Evolutionary conservation across 2,113 vertebrate species (phyloP).

Genomic region (Clarias batrachus): DNA sequence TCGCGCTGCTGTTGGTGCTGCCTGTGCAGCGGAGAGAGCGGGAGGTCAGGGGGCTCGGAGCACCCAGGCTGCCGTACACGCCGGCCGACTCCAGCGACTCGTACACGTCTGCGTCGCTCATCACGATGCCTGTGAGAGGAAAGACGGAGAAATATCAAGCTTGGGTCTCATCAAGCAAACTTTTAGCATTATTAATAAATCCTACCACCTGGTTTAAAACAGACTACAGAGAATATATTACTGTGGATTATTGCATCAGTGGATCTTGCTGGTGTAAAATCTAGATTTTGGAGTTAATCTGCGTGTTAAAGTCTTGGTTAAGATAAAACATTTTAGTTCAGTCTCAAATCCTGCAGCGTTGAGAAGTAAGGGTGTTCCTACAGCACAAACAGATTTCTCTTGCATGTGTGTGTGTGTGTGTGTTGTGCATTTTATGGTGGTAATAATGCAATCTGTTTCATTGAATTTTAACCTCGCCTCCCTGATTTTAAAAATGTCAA

Average conservation of each 20-base stretch:
- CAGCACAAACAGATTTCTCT: not conserved
- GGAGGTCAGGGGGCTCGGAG: constrained; percentile 70
- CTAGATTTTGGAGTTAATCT: not conserved
- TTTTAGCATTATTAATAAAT: not conserved
- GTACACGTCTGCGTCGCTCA: constrained; percentile 87
- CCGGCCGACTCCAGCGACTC: constrained; percentile 90
- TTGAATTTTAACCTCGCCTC: not conserved
- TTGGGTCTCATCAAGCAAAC: not conserved
- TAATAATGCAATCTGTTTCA: not conserved
- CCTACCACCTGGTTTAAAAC: not conserved
- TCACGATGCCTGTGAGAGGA: constrained; percentile 79
- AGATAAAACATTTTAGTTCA: not conserved
- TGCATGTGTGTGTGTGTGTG: not conserved
- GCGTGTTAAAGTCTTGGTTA: not conserved
- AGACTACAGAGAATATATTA: not conserved
- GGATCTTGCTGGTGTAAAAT: not conserved
- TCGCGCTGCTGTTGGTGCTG: constrained; percentile 74
- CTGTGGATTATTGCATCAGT: not conserved
- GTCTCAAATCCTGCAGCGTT: not conserved
- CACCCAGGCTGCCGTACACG: constrained; percentile 79
- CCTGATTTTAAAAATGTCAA: not conserved
- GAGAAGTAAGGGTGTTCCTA: not conserved
- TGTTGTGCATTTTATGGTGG: not conserved
- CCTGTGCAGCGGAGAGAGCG: constrained; percentile 63
- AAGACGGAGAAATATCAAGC: not conserved